Evolutionary conservation across 37 sponge, comb jelly and placozoan species (phyloP).

Genomic region (Aphrocallistes beatrix): DNA sequence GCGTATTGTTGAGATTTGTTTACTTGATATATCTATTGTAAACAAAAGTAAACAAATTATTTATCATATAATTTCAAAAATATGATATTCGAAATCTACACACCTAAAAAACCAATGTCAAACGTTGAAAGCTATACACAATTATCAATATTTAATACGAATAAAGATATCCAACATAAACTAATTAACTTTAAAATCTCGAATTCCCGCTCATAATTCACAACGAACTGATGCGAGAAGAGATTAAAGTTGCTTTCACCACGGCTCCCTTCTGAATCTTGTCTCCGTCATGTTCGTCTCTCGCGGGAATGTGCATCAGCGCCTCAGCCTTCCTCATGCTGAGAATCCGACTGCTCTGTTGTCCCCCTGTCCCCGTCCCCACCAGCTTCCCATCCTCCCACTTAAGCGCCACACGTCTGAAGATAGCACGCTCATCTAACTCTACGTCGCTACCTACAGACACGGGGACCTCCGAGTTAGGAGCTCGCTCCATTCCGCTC

Average conservation of each 20-base stretch:
- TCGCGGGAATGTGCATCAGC: constrained; percentile 60
- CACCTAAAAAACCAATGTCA: no score
- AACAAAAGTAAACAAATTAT: no score
- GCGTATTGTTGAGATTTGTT: no score
- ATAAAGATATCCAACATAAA: no score
- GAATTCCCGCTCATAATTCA: no score
- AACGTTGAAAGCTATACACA: no score
- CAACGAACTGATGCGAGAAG: background rate
- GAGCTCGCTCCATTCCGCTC: constrained; percentile 37
- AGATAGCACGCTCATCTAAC: constrained; percentile 79
- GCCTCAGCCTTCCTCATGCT: constrained; percentile 85
- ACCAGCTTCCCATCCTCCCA: constrained; percentile 38
- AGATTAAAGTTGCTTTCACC: constrained; percentile 31
- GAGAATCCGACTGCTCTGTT: constrained; percentile 85
- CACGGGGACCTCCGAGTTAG: constrained; percentile 24
- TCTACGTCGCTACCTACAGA: background rate
- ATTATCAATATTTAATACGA: no score
- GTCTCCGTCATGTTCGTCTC: constrained; percentile 20
- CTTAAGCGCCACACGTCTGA: constrained; percentile 44
- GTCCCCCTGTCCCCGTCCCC: constrained; percentile 68
- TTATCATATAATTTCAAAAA: no score
- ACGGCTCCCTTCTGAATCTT: constrained; percentile 20
- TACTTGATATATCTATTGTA: no score
- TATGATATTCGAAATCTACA: no score
- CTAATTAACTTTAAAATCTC: no score